Evolutionary conservation across 2,113 vertebrate species (phyloP).

Genomic region (Vanacampus margaritifer): DNA sequence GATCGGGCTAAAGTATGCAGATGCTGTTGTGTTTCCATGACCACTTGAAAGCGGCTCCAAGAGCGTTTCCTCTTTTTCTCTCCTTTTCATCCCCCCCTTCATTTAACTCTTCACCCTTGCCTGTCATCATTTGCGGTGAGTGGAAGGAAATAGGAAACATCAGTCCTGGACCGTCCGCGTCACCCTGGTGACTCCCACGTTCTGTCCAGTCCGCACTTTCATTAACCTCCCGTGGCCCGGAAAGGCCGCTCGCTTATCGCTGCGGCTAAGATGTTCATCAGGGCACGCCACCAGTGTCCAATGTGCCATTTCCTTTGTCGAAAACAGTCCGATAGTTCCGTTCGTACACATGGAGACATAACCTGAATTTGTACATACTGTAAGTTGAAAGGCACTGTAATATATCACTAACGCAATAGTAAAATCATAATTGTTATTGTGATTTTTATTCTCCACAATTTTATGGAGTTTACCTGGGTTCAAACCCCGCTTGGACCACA

Average conservation of each 20-base stretch:
- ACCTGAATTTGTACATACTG: background rate
- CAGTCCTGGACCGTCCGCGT: slow-evolving; percentile 36
- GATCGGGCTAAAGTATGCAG: slow-evolving; percentile 20
- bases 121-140: slow-evolving; percentile 52
- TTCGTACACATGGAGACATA: background rate
- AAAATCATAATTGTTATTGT: too few relatives aligned
- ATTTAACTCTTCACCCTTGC: slow-evolving; percentile 22
- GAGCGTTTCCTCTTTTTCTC: slow-evolving; percentile 41
- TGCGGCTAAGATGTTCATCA: slow-evolving; percentile 22
- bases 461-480: too few relatives aligned
- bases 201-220: slow-evolving; percentile 57
- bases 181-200: slow-evolving; percentile 47
- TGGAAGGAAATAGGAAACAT: slow-evolving; percentile 63
- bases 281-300: slow-evolving; percentile 15
- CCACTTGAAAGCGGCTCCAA: slow-evolving; percentile 18
- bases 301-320: slow-evolving; percentile 50
- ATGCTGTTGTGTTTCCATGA: slow-evolving; percentile 38
- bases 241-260: slow-evolving; percentile 44
- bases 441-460: too few relatives aligned
- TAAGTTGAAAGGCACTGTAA: too few relatives aligned
- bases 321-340: slow-evolving; percentile 34
- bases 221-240: slow-evolving; percentile 59
- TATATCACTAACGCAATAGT: too few relatives aligned
- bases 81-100: slow-evolving; percentile 1
- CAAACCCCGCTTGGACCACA: too few relatives aligned